phyloP scores from a whole-genome alignment of 2,113 vertebrate species.

The Buteo buteo region DNA sequence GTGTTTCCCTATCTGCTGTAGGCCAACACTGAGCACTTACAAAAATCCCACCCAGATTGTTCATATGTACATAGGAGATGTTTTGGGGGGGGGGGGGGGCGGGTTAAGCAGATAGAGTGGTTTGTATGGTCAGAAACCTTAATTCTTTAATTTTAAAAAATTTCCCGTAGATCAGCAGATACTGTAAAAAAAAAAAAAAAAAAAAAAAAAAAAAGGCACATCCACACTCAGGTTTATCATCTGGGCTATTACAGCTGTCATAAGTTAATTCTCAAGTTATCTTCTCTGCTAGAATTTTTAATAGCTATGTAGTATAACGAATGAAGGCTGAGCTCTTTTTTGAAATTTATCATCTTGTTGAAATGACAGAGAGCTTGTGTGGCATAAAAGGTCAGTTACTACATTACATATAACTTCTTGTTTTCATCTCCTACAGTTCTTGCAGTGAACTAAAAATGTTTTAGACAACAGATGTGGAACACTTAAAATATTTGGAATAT shows the following conservation, averaged over 20 bases:
- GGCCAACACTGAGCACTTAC: neutral
- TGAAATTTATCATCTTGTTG: neutral
- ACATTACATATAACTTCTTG: conserved; percentile 37
- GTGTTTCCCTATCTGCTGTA: neutral
- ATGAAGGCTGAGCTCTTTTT: neutral
- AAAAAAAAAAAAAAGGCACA: too few species aligned
- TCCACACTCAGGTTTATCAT: neutral
- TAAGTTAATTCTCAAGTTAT: conserved; percentile 23
- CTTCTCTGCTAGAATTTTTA: conserved; percentile 23
- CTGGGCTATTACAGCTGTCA: conserved; percentile 39
- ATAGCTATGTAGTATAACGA: neutral
- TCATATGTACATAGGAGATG: neutral
- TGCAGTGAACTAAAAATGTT: conserved; percentile 33
- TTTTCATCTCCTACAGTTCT: conserved; percentile 37
- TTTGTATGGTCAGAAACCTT: neutral
- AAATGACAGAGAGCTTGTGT: conserved; percentile 9
- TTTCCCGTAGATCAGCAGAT: neutral
- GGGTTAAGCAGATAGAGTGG: neutral
- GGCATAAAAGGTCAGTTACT: conserved; percentile 31
- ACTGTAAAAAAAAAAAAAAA: neutral
- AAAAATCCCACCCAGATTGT: neutral
- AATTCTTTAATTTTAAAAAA: neutral
- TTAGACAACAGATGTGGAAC: conserved; percentile 60
- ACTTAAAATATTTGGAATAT: conserved; percentile 47
- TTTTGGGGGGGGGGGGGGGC: neutral